Evolutionary conservation across 2,888 invertebrate genomes (phyloP).

Genomic region (Vannuccia rotundouncinata): DNA sequence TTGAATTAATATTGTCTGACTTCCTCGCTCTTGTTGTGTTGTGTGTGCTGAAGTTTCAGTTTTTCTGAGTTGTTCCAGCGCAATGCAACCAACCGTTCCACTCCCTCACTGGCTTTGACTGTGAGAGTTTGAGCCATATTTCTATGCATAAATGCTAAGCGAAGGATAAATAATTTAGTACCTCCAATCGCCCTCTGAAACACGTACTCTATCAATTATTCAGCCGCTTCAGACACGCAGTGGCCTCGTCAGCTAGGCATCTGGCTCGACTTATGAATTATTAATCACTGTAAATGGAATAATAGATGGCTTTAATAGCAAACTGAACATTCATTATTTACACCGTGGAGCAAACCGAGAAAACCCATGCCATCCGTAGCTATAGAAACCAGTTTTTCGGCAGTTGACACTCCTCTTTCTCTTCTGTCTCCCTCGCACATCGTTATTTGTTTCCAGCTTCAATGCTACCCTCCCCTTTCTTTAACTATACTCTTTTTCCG

Average conservation of each 20-base stretch:
- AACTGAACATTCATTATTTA: slow-evolving; percentile 26
- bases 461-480: not conserved
- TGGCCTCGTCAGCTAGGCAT: slow-evolving; percentile 23
- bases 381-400: slow-evolving; percentile 26
- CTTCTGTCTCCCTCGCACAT: not conserved
- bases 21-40: too few relatives aligned
- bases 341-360: slow-evolving; percentile 20
- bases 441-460: slow-evolving; percentile 3
- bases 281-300: slow-evolving; percentile 39
- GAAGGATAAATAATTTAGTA: slow-evolving; percentile 27
- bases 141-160: slow-evolving; percentile 36
- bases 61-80: not conserved
- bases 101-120: slow-evolving; percentile 2
- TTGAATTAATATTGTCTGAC: too few relatives aligned
- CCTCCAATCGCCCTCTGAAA: slow-evolving; percentile 31
- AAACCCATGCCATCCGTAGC: slow-evolving; percentile 22
- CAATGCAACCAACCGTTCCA: not conserved
- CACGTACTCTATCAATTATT: slow-evolving; percentile 24
- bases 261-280: slow-evolving; percentile 37
- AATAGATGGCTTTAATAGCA: slow-evolving; percentile 38
- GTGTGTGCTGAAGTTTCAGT: not conserved
- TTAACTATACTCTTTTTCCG: not conserved
- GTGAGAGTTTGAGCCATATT: slow-evolving; percentile 30
- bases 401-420: not conserved
- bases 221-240: slow-evolving; percentile 25